These are phyloP conservation scores for Spheniscus mendiculus DNA, from an alignment of 2,113 vertebrate genomes.

Conservation along the genomic window DNA sequence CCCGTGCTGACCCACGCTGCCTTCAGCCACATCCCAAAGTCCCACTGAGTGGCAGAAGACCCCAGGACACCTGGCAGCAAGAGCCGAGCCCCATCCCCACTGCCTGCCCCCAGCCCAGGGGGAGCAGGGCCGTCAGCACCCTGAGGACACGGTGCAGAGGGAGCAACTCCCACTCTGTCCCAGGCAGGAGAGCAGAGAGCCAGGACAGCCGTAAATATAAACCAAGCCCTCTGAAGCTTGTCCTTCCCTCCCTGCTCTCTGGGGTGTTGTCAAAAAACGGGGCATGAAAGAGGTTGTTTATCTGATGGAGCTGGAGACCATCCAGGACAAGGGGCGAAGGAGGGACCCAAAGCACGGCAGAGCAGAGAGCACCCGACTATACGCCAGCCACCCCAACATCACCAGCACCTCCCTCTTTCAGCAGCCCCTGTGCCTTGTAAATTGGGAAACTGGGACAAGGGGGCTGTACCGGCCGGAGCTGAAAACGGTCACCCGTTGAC, in stretches of 20 bases:
- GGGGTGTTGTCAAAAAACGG: not conserved
- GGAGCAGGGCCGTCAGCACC: not conserved
- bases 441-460: not conserved
- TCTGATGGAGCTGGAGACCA: not conserved
- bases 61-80: not conserved
- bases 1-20: not conserved
- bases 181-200: no score
- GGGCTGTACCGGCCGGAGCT: not conserved
- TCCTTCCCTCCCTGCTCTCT: not conserved
- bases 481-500: rapidly evolving
- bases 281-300: not conserved
- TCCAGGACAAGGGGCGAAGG: not conserved
- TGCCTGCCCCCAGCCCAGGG: not conserved
- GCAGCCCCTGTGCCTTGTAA: not conserved
- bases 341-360: not conserved
- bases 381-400: not conserved
- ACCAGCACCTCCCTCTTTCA: not conserved
- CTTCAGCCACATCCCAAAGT: not conserved
- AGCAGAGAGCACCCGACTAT: not conserved
- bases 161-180: no score
- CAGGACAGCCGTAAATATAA: not conserved
- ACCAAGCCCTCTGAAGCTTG: not conserved
- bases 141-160: not conserved
- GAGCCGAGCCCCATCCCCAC: not conserved
- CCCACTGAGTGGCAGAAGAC: not conserved